These are phyloP conservation scores for Vidua macroura DNA, from an alignment of 2,113 vertebrate genomes.

Conservation along the genomic window DNA sequence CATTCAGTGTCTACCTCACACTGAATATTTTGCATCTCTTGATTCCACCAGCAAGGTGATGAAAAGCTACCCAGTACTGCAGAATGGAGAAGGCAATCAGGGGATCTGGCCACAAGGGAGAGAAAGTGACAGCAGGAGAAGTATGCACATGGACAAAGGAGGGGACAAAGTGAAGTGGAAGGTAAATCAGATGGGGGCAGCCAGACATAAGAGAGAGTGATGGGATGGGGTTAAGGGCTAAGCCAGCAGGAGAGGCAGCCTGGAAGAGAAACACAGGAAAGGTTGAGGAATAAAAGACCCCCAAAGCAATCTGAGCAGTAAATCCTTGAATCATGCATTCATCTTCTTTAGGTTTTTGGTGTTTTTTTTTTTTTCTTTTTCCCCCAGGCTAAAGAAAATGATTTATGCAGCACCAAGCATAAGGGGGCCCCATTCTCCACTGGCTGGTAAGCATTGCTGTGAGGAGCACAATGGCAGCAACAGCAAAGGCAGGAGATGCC, in stretches of 20 bases:
- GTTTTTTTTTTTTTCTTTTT: background rate
- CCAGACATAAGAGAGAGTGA: slow-evolving; percentile 25
- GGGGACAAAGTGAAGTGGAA: slow-evolving; percentile 26
- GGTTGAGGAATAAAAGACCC: slow-evolving; percentile 51
- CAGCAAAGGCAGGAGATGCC: slow-evolving; percentile 36
- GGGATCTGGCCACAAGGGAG: slow-evolving; percentile 20
- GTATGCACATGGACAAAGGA: slow-evolving; percentile 36
- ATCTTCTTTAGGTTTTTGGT: slow-evolving; percentile 18
- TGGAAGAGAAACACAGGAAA: slow-evolving; percentile 43
- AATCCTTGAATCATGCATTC: slow-evolving; percentile 57
- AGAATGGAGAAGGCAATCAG: slow-evolving; percentile 26
- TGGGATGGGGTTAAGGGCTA: slow-evolving; percentile 39
- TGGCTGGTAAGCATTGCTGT: slow-evolving; percentile 44
- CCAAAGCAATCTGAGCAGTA: slow-evolving; percentile 58
- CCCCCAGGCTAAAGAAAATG: slow-evolving; percentile 58
- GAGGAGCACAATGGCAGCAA: slow-evolving; percentile 17
- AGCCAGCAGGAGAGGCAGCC: slow-evolving; percentile 43
- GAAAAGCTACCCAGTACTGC: slow-evolving; percentile 50
- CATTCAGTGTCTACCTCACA: slow-evolving; percentile 64
- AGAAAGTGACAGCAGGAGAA: background rate
- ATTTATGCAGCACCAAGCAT: slow-evolving; percentile 64
- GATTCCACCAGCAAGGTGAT: slow-evolving; percentile 65
- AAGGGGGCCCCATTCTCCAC: slow-evolving; percentile 53
- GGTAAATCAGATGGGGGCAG: slow-evolving; percentile 44
- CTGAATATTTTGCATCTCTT: slow-evolving; percentile 70